These are phyloP conservation scores for Leucosticte australis DNA, from an alignment of 2,113 vertebrate genomes.

Conservation along the genomic window DNA sequence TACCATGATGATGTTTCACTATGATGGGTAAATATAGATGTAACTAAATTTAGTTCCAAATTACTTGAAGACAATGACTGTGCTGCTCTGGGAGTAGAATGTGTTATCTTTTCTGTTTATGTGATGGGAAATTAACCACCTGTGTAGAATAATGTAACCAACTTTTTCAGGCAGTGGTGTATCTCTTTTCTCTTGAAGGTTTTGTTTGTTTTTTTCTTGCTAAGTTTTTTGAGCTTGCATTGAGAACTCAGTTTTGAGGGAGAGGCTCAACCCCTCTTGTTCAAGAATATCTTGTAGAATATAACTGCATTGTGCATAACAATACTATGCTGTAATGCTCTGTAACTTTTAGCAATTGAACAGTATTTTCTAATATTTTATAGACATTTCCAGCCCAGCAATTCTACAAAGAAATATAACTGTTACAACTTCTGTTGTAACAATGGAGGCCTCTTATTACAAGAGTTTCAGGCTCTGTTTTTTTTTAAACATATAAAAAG, in stretches of 20 bases:
- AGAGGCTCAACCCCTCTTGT: not conserved
- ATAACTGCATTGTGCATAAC: not conserved
- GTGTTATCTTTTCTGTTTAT: not conserved
- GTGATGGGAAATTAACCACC: not conserved
- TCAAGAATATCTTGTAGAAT: not conserved
- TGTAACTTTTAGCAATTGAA: not conserved
- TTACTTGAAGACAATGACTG: not conserved
- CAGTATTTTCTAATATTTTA: not conserved
- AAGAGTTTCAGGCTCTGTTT: not conserved
- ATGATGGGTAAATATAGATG: not conserved
- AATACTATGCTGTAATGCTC: not conserved
- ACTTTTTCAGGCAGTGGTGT: not conserved
- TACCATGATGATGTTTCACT: not conserved
- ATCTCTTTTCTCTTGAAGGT: not conserved
- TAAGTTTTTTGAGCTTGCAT: not conserved
- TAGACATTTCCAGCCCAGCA: not conserved
- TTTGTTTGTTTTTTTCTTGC: not conserved
- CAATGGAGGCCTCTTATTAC: not conserved
- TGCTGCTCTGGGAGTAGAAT: not conserved
- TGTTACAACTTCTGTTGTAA: not conserved
- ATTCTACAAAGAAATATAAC: not conserved
- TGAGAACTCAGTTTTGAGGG: not conserved
- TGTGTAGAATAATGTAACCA: not conserved
- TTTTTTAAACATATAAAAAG: not conserved
- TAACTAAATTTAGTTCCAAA: not conserved